Evolutionary conservation across 2,888 invertebrate genomes (phyloP).

Genomic region (Mycalesis mineus): DNA sequence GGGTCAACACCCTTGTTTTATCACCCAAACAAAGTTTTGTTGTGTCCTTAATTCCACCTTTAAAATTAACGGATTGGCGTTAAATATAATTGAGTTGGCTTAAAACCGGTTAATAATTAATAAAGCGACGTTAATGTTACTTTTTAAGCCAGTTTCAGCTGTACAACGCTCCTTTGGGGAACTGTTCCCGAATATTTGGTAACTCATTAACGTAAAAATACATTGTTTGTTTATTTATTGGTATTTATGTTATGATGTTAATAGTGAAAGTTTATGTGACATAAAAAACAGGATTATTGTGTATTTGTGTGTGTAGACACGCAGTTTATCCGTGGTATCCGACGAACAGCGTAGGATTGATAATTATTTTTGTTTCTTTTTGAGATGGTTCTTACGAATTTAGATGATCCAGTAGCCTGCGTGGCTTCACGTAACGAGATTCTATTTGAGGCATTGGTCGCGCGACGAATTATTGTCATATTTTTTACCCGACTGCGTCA

Average conservation of each 20-base stretch:
- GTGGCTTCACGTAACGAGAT: no score
- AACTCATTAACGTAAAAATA: background rate
- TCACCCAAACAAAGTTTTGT: background rate
- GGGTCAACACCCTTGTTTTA: background rate
- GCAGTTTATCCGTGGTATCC: no score
- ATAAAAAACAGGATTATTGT: no score
- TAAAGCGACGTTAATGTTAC: constrained; percentile 13
- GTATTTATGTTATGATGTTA: background rate
- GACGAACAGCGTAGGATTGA: no score
- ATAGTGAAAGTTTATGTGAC: no score
- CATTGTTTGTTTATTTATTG: background rate
- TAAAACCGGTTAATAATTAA: constrained; percentile 18
- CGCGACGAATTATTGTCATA: no score
- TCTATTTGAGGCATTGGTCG: no score
- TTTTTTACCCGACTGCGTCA: no score
- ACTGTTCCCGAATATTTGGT: constrained; percentile 8
- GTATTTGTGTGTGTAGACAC: no score
- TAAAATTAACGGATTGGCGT: constrained; percentile 3
- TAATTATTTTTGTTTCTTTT: no score
- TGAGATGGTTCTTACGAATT: no score
- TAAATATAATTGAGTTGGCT: constrained; percentile 17
- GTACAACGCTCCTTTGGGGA: constrained; percentile 12
- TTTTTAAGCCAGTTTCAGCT: constrained; percentile 11
- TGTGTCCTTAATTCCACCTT: background rate
- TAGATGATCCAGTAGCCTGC: no score